phyloP scores from a whole-genome alignment of 2,888 invertebrate genomes.

The Mermis nigrescens region DNA sequence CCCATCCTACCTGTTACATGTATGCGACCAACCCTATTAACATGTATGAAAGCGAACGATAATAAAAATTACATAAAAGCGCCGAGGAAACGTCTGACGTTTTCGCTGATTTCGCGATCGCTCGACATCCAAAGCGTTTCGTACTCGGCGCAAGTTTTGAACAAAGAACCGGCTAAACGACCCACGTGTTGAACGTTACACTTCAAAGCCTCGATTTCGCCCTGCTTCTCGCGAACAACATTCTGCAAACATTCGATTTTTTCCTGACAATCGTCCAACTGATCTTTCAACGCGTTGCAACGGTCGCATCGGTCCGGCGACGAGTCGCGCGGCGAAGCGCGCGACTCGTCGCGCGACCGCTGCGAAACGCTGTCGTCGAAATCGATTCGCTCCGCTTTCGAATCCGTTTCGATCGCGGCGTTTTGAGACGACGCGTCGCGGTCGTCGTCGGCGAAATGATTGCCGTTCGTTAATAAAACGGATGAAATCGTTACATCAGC shows the following conservation, averaged over 20 bases:
- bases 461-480: no score
- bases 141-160: conserved; percentile 13
- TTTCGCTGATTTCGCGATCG: no score
- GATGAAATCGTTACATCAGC: no score
- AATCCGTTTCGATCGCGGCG: not conserved
- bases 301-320: conserved; percentile 14
- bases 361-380: not conserved
- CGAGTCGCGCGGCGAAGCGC: not conserved
- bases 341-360: not conserved
- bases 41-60: no score
- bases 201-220: conserved; percentile 10
- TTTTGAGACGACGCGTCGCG: no score
- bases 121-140: conserved; percentile 25
- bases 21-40: no score
- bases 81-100: no score
- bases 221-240: conserved; percentile 14
- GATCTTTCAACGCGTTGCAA: conserved; percentile 14
- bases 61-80: no score
- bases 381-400: not conserved
- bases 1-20: no score
- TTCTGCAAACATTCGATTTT: not conserved
- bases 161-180: conserved; percentile 3
- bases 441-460: no score
- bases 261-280: conserved; percentile 8
- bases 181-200: conserved; percentile 5